These are phyloP conservation scores for Caenorhabditis wallacei DNA, from an alignment of 2,888 invertebrate genomes.

Conservation along the genomic window DNA sequence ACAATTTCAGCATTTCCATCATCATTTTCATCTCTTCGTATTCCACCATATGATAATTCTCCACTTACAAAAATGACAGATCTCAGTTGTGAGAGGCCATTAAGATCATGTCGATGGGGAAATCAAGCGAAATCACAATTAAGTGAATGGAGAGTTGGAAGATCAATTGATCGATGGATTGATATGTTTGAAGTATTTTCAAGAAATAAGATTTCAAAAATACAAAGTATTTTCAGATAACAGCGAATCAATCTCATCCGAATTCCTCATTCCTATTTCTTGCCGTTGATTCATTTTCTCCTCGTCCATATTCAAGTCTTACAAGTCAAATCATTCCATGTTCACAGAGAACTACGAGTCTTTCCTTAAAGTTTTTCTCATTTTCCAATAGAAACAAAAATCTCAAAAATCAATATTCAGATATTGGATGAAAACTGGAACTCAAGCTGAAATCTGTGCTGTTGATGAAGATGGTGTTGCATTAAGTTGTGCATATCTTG, in stretches of 20 bases:
- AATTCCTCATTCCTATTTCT: slow-evolving; percentile 80
- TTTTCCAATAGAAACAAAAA: background rate
- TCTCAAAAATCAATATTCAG: slow-evolving; percentile 50
- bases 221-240: slow-evolving; percentile 17
- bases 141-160: slow-evolving; percentile 78
- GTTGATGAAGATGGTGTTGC: slow-evolving; percentile 78
- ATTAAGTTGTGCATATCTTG: slow-evolving; percentile 80
- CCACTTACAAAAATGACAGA: slow-evolving; percentile 70
- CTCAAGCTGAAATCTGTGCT: slow-evolving; percentile 82
- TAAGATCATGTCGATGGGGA: slow-evolving; percentile 67
- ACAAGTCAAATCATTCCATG: slow-evolving; percentile 80
- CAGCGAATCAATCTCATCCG: slow-evolving; percentile 68
- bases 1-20: slow-evolving; percentile 66
- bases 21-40: slow-evolving; percentile 61
- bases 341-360: slow-evolving; percentile 76
- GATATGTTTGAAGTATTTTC: slow-evolving; percentile 66
- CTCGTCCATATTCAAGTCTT: slow-evolving; percentile 75
- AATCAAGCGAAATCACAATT: slow-evolving; percentile 58
- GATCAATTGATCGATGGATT: slow-evolving; percentile 74
- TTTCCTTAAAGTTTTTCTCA: slow-evolving; percentile 74
- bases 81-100: slow-evolving; percentile 70
- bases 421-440: slow-evolving; percentile 81
- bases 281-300: slow-evolving; percentile 80
- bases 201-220: background rate
- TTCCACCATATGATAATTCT: slow-evolving; percentile 61